phyloP scores from a whole-genome alignment of 2,888 invertebrate species.

The Electrophaes corylata region DNA sequence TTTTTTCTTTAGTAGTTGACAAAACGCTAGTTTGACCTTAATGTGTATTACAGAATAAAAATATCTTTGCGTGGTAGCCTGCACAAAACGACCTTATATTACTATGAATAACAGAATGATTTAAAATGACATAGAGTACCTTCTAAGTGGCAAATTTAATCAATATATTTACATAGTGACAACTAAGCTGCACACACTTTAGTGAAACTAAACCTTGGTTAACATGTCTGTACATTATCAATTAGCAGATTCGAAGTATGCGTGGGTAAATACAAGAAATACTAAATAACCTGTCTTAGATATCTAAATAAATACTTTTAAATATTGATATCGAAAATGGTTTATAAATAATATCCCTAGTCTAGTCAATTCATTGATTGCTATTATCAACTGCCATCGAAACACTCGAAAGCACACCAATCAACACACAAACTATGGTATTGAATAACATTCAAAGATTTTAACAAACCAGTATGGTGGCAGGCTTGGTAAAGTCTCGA shows the following conservation, averaged over 20 bases:
- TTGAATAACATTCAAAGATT: not conserved
- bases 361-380: not conserved
- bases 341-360: not conserved
- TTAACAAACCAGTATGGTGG: conserved; percentile 4
- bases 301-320: not conserved
- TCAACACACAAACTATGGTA: not conserved
- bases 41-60: too few relatives aligned
- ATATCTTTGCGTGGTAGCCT: too few relatives aligned
- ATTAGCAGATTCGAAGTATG: not conserved
- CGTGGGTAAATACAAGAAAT: not conserved
- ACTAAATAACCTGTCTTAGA: not conserved
- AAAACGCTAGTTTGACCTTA: not conserved
- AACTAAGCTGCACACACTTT: conserved; percentile 4
- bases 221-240: not conserved
- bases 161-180: conserved; percentile 7
- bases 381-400: not conserved
- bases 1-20: not conserved
- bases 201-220: not conserved
- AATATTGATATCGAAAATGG: not conserved
- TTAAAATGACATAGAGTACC: not conserved
- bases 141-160: not conserved
- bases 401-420: not conserved
- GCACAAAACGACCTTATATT: not conserved
- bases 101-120: conserved; percentile 2
- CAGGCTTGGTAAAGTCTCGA: not conserved